Conservation (phyloP, 2,113 vertebrate species). For the Psilopogon haemacephalus region DNA sequence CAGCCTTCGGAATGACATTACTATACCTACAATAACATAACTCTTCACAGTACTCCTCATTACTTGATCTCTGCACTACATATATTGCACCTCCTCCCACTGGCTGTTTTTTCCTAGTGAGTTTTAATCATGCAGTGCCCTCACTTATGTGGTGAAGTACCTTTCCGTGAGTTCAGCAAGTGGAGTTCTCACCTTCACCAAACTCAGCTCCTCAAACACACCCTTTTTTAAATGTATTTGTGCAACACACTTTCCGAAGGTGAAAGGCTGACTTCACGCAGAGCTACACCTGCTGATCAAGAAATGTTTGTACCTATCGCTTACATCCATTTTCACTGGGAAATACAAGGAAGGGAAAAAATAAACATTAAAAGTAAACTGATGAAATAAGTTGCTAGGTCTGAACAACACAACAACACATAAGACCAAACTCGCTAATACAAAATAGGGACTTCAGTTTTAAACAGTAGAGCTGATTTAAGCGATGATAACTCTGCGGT, state of each 20-base stretch:
- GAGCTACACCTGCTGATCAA: background rate
- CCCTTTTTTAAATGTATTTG: background rate
- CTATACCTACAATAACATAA: no score
- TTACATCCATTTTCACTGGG: background rate
- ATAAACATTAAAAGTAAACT: background rate
- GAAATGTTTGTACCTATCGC: background rate
- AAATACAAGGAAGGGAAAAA: background rate
- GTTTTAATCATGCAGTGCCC: background rate
- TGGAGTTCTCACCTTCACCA: background rate
- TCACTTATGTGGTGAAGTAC: background rate
- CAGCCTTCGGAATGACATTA: background rate
- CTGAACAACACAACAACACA: background rate
- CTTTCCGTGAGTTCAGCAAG: background rate
- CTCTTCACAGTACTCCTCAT: background rate
- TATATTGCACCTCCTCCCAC: background rate
- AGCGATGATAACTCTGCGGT: fast-evolving
- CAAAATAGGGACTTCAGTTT: background rate
- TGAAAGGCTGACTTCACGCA: background rate
- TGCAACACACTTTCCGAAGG: background rate
- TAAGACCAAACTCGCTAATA: background rate
- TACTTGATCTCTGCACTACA: background rate
- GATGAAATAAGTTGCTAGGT: background rate
- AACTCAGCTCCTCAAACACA: background rate
- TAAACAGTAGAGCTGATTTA: background rate
- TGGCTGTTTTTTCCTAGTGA: background rate